These are phyloP conservation scores for Microchrysa polita DNA, from an alignment of 2,888 invertebrate genomes.

Conservation along the genomic window DNA sequence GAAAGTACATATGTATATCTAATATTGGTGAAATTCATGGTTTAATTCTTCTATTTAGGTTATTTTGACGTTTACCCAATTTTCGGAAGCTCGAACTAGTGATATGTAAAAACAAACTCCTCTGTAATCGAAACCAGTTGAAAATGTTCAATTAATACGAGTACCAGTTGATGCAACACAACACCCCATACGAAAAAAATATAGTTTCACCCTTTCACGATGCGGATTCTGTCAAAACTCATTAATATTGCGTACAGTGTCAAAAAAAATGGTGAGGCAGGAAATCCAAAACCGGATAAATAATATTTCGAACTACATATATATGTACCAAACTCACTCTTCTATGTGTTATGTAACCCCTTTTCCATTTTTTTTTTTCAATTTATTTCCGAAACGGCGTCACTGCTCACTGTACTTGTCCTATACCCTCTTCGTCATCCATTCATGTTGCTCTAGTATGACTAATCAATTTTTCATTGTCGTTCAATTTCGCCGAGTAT, in stretches of 20 bases:
- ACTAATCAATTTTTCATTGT: conserved; percentile 28
- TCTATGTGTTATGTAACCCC: no score
- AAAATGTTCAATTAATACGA: no score
- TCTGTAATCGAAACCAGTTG: no score
- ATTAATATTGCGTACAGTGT: neutral
- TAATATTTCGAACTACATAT: no score
- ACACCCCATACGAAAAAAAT: neutral
- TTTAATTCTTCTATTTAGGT: no score
- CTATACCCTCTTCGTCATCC: neutral
- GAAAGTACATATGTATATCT: no score
- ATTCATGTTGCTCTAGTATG: neutral
- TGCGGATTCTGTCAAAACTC: neutral
- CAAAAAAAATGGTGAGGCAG: neutral
- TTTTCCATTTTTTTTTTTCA: neutral
- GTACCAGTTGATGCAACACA: no score
- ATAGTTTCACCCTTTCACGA: neutral
- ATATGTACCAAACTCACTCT: no score
- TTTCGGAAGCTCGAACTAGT: no score
- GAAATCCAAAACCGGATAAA: neutral
- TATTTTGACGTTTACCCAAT: no score
- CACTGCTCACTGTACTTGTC: neutral
- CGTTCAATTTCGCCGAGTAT: conserved; percentile 7
- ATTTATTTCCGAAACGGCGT: neutral
- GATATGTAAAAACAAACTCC: no score
- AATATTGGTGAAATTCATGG: no score